Evolutionary conservation across 2,797 vertebrate species (phyloP).

Genomic region (Tachyglossus aculeatus): DNA sequence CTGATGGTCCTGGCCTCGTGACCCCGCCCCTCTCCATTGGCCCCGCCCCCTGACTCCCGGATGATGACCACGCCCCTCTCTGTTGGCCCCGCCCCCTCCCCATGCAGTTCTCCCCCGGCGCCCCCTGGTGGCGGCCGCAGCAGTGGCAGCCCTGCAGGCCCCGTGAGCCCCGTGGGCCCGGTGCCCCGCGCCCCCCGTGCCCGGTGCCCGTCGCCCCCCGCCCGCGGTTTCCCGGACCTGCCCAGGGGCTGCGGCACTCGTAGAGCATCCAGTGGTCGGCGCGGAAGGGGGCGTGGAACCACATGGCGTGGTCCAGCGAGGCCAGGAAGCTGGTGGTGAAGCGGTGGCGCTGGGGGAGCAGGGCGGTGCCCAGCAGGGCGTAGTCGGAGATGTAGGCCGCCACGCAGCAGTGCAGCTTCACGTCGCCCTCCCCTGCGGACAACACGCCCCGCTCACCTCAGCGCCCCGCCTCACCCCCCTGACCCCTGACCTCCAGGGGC

Average conservation of each 20-base stretch:
- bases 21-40: accelerated
- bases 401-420: conserved; percentile 94
- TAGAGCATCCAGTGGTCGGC: conserved; percentile 97
- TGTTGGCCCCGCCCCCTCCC: no score
- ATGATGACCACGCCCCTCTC: accelerated
- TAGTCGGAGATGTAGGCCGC: conserved; percentile 94
- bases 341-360: conserved; percentile 80
- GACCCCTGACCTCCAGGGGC: no score
- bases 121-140: no score
- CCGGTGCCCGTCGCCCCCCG: neutral
- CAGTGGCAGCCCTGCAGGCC: no score
- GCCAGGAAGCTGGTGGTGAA: conserved; percentile 73
- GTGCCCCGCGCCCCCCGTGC: neutral
- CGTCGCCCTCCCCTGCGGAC: conserved; percentile 88
- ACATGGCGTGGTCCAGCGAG: conserved; percentile 95
- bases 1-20: accelerated
- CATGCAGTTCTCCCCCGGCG: no score
- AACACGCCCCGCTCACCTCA: neutral
- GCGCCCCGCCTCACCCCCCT: neutral
- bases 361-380: conserved; percentile 83
- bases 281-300: conserved; percentile 93
- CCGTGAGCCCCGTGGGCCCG: neutral
- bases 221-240: conserved; percentile 73
- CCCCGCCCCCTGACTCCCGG: no score
- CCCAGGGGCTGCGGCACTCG: conserved; percentile 94